phyloP scores from a whole-genome alignment of 2,797 vertebrate genomes.

The Neostethus bicornis region DNA sequence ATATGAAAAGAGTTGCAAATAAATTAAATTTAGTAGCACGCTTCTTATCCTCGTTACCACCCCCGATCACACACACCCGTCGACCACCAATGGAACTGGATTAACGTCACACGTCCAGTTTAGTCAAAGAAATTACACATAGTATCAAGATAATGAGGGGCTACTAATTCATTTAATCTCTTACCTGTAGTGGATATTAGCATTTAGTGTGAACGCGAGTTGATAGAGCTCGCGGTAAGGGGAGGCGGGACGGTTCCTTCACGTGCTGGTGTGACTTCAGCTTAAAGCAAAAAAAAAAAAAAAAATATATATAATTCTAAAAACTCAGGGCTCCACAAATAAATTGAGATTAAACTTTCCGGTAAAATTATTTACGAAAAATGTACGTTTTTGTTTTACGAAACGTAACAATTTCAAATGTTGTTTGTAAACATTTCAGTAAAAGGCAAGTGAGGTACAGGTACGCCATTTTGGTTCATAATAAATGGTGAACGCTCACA shows the following conservation, averaged over 20 bases:
- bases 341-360: too few relatives aligned
- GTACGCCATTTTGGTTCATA: neutral
- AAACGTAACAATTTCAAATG: neutral
- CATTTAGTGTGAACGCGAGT: neutral
- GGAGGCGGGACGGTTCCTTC: neutral
- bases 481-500: neutral
- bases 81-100: slow-evolving; percentile 33
- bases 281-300: neutral
- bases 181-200: neutral
- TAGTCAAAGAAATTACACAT: slow-evolving; percentile 4
- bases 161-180: neutral
- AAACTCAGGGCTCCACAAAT: too few relatives aligned
- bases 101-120: slow-evolving; percentile 3
- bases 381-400: too few relatives aligned
- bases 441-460: neutral
- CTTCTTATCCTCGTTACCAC: neutral
- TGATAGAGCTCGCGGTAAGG: neutral
- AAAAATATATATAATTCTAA: neutral
- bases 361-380: too few relatives aligned
- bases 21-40: slow-evolving; percentile 51
- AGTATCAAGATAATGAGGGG: neutral
- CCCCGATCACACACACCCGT: slow-evolving; percentile 14
- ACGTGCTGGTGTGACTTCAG: neutral
- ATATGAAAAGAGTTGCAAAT: slow-evolving; percentile 66
- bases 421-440: neutral